phyloP scores from a whole-genome alignment of 2,797 vertebrate species.

The Morus bassanus region DNA sequence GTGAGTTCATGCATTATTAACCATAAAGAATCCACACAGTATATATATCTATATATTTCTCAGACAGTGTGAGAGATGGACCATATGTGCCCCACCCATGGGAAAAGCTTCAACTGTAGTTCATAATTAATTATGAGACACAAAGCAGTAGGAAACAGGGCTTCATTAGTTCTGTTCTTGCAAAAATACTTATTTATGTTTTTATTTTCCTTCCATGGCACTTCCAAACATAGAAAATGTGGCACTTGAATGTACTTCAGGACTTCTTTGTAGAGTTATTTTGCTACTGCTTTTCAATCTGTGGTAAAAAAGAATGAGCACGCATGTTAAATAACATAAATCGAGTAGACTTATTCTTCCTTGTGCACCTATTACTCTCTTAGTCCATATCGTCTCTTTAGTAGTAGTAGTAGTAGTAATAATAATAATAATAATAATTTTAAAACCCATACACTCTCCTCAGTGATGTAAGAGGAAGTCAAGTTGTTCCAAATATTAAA shows the following conservation, averaged over 20 bases:
- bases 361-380: not conserved
- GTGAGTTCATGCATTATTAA: constrained; percentile 54
- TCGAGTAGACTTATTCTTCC: not conserved
- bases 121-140: constrained; percentile 52
- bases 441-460: not conserved
- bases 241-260: not conserved
- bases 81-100: constrained; percentile 46
- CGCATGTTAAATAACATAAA: not conserved
- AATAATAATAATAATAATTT: not conserved
- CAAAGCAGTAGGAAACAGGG: not conserved
- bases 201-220: not conserved
- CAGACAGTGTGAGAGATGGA: constrained; percentile 20
- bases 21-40: constrained; percentile 14
- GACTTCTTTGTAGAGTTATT: not conserved
- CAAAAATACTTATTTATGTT: constrained; percentile 16
- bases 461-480: not conserved
- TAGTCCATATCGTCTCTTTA: not conserved
- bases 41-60: constrained; percentile 23
- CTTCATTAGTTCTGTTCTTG: constrained; percentile 25
- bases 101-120: constrained; percentile 36
- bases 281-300: not conserved
- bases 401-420: not conserved
- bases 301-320: not conserved
- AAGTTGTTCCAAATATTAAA: not conserved
- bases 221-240: not conserved